These are phyloP conservation scores for Muschampia plurimacula DNA, from an alignment of 2,888 invertebrate genomes.

Conservation along the genomic window DNA sequence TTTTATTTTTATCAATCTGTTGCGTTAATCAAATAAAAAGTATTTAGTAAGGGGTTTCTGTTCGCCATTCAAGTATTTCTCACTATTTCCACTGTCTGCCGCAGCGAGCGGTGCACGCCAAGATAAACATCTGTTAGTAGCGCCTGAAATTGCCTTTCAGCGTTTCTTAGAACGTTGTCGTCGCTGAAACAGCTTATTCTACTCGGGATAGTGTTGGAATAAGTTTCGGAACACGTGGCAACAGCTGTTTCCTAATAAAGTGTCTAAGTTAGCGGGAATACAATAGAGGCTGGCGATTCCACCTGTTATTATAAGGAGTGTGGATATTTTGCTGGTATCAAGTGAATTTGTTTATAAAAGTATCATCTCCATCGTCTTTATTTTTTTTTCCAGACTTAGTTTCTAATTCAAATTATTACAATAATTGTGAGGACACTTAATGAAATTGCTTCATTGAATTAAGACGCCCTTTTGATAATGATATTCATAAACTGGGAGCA, in stretches of 20 bases:
- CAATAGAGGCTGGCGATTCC: not conserved
- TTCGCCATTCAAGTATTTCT: constrained; percentile 5
- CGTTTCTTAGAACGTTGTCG: constrained; percentile 15
- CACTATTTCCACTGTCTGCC: constrained; percentile 5
- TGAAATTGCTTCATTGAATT: no score
- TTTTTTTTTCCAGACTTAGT: no score
- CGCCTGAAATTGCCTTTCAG: constrained; percentile 24
- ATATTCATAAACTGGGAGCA: no score
- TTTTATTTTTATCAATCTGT: not conserved
- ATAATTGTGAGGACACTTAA: no score
- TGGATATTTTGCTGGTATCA: no score
- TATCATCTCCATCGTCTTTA: no score
- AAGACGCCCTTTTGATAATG: no score
- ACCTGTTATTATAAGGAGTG: no score
- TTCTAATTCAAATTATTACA: no score
- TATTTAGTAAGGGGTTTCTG: not conserved
- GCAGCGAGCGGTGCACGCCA: constrained; percentile 19
- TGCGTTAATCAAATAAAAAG: not conserved
- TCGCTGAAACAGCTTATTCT: constrained; percentile 3
- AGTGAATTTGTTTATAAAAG: no score
- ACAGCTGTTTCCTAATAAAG: not conserved
- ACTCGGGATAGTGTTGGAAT: not conserved
- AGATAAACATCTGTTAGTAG: constrained; percentile 33
- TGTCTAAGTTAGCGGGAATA: not conserved
- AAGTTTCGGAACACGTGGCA: not conserved